Evolutionary conservation across 2,797 vertebrate genomes (phyloP).

Genomic region (Diplodus sargus): DNA sequence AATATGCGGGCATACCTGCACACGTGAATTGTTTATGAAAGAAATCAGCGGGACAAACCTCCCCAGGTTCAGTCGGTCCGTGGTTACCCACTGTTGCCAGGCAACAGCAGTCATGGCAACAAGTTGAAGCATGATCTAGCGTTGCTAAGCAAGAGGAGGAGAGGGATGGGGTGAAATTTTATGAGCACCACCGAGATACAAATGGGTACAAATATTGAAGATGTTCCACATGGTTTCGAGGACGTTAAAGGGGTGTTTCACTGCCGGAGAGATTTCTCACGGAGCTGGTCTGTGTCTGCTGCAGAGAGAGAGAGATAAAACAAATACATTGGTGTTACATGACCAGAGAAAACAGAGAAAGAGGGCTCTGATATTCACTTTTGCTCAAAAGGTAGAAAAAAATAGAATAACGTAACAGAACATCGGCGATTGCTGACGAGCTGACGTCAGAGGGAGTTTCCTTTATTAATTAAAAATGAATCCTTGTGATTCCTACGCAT

Average conservation of each 20-base stretch:
- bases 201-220: slow-evolving; percentile 24
- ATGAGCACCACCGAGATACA: slow-evolving; percentile 22
- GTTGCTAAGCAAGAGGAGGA: slow-evolving; percentile 65
- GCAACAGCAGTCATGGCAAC: slow-evolving; percentile 83
- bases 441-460: too few relatives aligned
- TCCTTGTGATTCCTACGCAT: too few relatives aligned
- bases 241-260: background rate
- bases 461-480: too few relatives aligned
- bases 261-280: too few relatives aligned
- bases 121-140: slow-evolving; percentile 69
- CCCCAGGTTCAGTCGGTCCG: slow-evolving; percentile 65
- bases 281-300: too few relatives aligned
- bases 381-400: too few relatives aligned
- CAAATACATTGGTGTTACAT: too few relatives aligned
- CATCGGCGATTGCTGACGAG: too few relatives aligned
- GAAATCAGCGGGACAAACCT: slow-evolving; percentile 60
- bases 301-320: too few relatives aligned
- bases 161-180: slow-evolving; percentile 51
- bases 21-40: slow-evolving; percentile 53
- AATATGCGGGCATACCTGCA: slow-evolving; percentile 4
- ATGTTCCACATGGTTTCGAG: slow-evolving; percentile 17
- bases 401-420: too few relatives aligned
- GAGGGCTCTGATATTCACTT: too few relatives aligned
- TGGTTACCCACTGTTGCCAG: slow-evolving; percentile 82
- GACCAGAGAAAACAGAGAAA: too few relatives aligned